A percentile compares a stretch with the other conserved stretches of the same genome.
Conservation (phyloP, 2,113 vertebrate genomes). For the Microcebus jonahi region DNA sequence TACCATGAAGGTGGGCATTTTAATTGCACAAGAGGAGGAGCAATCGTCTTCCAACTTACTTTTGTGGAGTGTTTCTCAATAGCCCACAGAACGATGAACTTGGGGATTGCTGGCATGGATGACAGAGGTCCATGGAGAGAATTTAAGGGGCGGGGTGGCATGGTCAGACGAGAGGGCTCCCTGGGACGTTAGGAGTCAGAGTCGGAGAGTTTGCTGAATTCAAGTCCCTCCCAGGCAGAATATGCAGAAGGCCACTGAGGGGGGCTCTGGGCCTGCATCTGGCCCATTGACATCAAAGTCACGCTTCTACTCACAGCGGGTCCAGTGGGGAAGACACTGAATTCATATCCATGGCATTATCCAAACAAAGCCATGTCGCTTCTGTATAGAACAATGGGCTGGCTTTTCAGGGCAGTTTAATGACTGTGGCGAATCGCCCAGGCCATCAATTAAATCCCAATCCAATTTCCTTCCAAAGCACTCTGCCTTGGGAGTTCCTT, state of each 20-base stretch:
- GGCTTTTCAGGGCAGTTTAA: slow-evolving; percentile 37
- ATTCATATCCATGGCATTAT: neutral
- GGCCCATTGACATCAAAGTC: neutral
- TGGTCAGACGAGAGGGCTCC: neutral
- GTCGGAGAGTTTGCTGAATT: neutral
- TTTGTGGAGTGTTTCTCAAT: neutral
- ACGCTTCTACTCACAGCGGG: neutral
- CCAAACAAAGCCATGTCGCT: neutral
- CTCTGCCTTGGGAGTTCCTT: slow-evolving; percentile 53
- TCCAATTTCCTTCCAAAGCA: slow-evolving; percentile 56
- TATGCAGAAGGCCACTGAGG: too few relatives aligned
- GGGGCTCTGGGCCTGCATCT: neutral
- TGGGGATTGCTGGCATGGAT: neutral
- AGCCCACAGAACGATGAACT: neutral
- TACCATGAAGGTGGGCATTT: neutral
- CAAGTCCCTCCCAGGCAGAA: neutral
- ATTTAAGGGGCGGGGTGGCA: neutral
- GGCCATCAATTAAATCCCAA: slow-evolving; percentile 65
- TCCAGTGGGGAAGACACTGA: neutral
- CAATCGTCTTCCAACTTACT: neutral
- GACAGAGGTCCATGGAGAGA: neutral
- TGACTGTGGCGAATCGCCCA: slow-evolving; percentile 31
- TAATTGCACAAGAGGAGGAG: neutral
- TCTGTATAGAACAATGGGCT: slow-evolving; percentile 30
- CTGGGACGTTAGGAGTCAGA: neutral